Base-by-base conservation (phyloP, 2,113 vertebrate species). In the Neofelis nebulosa region DNA sequence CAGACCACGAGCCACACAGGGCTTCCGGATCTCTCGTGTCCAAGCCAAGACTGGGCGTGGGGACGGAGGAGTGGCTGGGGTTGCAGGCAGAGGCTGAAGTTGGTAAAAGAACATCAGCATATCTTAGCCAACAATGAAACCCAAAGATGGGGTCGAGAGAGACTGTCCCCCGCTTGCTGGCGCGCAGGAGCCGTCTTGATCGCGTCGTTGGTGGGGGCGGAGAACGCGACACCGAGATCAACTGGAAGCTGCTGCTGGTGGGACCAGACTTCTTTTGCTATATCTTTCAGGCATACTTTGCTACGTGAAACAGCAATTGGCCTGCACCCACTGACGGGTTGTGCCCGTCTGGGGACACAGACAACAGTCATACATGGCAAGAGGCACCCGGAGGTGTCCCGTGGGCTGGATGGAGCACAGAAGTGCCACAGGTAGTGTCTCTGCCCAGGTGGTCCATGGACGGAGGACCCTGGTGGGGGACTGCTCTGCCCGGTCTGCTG, bases 121-220 rank as follows among this genome's bases (percentile, higher is more conserved):
- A 19, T 36, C 45, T 29, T 14, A 65, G 73, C 52, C n/a, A 31
- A 52, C 18, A 1, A 0, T 33, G 41, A 25, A 86, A 52, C 23
- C 16, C 23, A 80, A 71, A 86, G 71, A 90, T 0, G 29, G 80
- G n/a, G 65, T 29, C 7, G n/a, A 36, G 36, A 50, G 69, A 48
- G 29, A 21, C 3, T 19, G 21, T n/a, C 45, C 7, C 9, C 66
- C 0, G 0, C 66, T 79, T 13, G 4, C 16, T 2, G 3, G 63
- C 25, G 13, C 38, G n/a, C 48, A 33, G 48, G 65, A 82, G 38
- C 19, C 36, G 0, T 36, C 38, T 11, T 3, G 11, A 38, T 80
- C n/a, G 0, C 41, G 80, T 41, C 8, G 1, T 6, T 3, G 63
- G 50, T 63, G 12, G n/a, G 33, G n/a, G 7, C 11, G 12, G 74